Base-by-base conservation (phyloP, 2,113 vertebrate genomes). In the Melanostigma gelatinosum region DNA sequence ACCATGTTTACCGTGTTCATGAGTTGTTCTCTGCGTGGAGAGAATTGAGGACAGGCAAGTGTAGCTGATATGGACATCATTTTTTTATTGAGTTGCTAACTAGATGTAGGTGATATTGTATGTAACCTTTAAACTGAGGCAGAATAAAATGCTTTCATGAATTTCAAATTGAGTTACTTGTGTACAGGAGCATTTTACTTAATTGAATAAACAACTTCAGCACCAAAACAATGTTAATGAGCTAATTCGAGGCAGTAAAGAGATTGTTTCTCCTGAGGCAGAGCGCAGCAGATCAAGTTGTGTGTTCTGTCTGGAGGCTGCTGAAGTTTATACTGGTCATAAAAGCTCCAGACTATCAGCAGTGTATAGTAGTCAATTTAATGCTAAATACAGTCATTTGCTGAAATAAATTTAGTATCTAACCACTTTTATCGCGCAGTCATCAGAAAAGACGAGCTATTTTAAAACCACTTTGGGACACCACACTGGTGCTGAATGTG, bases 211-310 rank as follows among this genome's bases (percentile, higher is more conserved):
- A 74, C 32, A 61, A 60, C 76, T 73, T 86, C 24, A 52, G 46
- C 71, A 79, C 46, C 68, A 72, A 84, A 82, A 72, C 42, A 42
- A 16, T 75, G 76, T 64, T 77, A 86, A 77, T 72, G 40, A 80
- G 72, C 46, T 72, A 3, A 72, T 60, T 68, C 67, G 12, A 78
- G 42, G 36, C 29, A 66, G 63, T 38, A 42, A 78, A 64, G 70
- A 69, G 40, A 70, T 68, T 11, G 46, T 73, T 80, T 83, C 65
- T 88, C 69, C 62, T 3, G 60, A 82, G 83, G 78, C 81, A 58
- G 15, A 87, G 20, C 6, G 9, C 16, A 36, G 46, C 62, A 64
- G 36, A 80, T 81, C 16, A 72, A 68, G 71, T 52, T 65, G 34
- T 72, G 40, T 64, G 40, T 75, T 65, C 69, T 65, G 42, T 82